Evolutionary conservation across 2,888 invertebrate species (phyloP), one percentile per base, ranked within the genome.

Genomic region (Drosophila koepferae): DNA sequence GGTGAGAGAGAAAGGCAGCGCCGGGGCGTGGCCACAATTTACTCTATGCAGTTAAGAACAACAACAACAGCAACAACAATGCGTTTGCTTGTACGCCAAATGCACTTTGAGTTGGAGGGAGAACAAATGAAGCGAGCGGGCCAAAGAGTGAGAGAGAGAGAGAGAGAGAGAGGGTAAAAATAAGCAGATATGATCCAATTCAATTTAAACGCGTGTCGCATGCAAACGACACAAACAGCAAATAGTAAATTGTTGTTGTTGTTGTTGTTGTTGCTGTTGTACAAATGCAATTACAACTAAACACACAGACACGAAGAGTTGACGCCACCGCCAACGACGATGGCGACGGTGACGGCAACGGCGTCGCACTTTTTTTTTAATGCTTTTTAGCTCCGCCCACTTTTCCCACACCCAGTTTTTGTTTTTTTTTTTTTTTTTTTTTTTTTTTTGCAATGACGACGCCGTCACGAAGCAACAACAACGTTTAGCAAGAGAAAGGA

Each of bases 261-360:
- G 54, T 40, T 70, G 54, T 44, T 70, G 63, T 9, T 48, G 48
- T 28, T 48, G 66, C 20, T 51, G 46, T 34, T 48, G 43, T 7
- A 82, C 86, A 86, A 85, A 86, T 84, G 85, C 84, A 85, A 85
- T 85, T 85, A 85, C 87, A 84, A 87, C 85, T 76, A 82, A 86
- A 73, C 70, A 75, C 75, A 76, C 73, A 81, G 64, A 70, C 72
- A 82, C 77, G 72, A 75, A 72, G 72, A 63, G 63, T 73, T 77
- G 80, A 73, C 71, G 59, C 66, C 71, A 81, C 81, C 80, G 68
- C 80, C 81, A 70, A 67, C 81, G 63, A 69, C 71, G 66, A 56
- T 23, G 46, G 12, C 63, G 62, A 54, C 59, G 77, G 23, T 28
- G 28, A 28, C 28, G 70, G 14, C 34, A 16, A 54, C 75, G 77